A percentile compares a stretch with the other conserved stretches of the same genome.
Evolutionary conservation across 2,888 invertebrate genomes (phyloP).

Genomic region (Urechis unicinctus): DNA sequence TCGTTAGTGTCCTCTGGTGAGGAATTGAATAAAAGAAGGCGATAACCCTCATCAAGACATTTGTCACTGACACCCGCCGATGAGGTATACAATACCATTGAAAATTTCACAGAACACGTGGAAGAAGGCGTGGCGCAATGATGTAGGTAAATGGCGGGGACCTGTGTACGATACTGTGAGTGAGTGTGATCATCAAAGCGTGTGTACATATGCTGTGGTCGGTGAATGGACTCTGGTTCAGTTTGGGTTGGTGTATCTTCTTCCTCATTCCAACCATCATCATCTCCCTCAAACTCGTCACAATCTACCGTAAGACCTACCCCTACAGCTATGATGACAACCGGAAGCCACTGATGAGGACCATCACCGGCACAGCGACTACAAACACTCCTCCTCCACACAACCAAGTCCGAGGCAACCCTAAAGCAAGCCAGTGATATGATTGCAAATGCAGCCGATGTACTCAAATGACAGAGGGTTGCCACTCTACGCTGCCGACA

Average conservation of each 20-base stretch:
- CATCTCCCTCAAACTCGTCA: conserved; percentile 9
- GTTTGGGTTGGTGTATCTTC: conserved; percentile 13
- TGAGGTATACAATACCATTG: conserved; percentile 1
- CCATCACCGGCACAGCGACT: no score
- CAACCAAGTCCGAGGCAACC: no score
- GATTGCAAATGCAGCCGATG: no score
- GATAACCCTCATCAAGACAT: background rate
- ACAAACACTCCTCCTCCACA: no score
- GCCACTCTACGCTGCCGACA: no score
- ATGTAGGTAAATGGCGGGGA: conserved; percentile 59
- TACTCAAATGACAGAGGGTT: no score
- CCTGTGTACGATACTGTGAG: conserved; percentile 78
- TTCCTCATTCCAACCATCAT: conserved; percentile 10
- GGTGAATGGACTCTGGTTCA: conserved; percentile 14
- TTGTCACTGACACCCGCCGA: background rate
- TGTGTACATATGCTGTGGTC: conserved; percentile 61
- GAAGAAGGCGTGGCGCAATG: conserved; percentile 14
- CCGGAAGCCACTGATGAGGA: no score
- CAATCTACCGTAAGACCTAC: conserved; percentile 1
- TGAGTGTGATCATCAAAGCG: conserved; percentile 66
- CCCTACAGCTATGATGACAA: no score
- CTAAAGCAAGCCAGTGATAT: no score
- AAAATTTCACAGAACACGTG: background rate
- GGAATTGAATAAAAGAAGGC: background rate
- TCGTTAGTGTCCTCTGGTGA: background rate